Conservation (phyloP, 1,140 invertebrate genomes). For the Heliothis virescens region DNA sequence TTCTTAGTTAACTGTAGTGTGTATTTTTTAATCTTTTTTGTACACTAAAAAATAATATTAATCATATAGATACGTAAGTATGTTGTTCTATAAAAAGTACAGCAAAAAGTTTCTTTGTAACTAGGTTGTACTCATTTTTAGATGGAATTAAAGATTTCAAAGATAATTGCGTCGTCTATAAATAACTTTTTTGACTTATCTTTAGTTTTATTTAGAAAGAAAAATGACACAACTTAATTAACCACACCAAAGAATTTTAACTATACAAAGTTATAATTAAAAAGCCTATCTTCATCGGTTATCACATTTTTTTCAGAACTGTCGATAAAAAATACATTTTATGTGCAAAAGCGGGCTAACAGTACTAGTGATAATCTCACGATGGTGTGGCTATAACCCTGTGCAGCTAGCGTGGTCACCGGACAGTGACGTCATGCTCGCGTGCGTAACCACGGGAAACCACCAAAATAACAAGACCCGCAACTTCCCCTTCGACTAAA, state of each 20-base stretch:
- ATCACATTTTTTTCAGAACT: constrained; percentile 23
- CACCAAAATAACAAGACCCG: constrained; percentile 59
- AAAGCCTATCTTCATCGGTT: constrained; percentile 3
- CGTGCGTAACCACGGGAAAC: constrained; percentile 61
- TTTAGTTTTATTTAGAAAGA: no score
- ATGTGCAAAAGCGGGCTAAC: constrained; percentile 53
- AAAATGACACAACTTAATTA: background rate
- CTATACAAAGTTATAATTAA: background rate
- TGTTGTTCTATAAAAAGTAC: background rate
- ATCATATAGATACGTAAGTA: no score
- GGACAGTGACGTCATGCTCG: constrained; percentile 81
- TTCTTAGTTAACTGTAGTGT: constrained; percentile 51
- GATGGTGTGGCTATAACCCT: constrained; percentile 77
- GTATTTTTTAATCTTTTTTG: constrained; percentile 37
- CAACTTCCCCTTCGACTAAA: constrained; percentile 52
- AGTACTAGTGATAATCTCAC: constrained; percentile 71
- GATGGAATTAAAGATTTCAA: background rate
- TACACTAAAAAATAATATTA: background rate
- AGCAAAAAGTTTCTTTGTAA: background rate
- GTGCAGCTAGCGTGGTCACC: constrained; percentile 78
- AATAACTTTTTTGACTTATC: no score
- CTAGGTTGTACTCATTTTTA: background rate
- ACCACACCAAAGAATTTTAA: background rate
- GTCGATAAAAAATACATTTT: constrained; percentile 45
- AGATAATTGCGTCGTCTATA: no score